Percentiles rank a stretch among this genome's conserved stretches.
Conservation (phyloP, 37 sponge, comb jelly and placozoan species). For the Mnemiopsis leidyi region DNA sequence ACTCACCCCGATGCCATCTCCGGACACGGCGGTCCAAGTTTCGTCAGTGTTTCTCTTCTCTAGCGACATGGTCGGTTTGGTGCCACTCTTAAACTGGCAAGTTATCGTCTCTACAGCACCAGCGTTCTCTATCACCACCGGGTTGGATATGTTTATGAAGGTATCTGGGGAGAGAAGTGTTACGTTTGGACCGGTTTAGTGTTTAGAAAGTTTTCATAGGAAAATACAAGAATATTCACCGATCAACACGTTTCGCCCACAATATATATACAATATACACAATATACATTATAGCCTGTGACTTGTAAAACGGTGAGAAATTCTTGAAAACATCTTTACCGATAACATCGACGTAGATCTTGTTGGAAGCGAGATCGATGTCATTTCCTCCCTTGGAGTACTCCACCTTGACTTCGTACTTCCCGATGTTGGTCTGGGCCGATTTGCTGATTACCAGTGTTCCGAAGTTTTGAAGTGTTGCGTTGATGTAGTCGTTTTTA, state of each 20-base stretch:
- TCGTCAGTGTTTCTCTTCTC: background rate
- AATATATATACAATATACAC: too few species aligned
- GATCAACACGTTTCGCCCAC: too few species aligned
- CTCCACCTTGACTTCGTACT: background rate
- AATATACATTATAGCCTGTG: too few species aligned
- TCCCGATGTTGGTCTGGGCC: background rate
- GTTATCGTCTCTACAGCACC: background rate
- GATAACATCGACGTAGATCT: constrained; percentile 26
- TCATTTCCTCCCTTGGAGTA: background rate
- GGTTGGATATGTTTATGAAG: constrained; percentile 14
- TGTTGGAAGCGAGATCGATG: background rate
- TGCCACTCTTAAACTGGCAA: background rate
- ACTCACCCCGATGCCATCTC: background rate
- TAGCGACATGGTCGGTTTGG: background rate
- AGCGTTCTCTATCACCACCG: background rate
- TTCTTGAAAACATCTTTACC: constrained; percentile 23
- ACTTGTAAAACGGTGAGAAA: background rate
- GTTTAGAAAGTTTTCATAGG: too few species aligned
- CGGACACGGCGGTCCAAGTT: background rate
- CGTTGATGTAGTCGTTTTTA: background rate
- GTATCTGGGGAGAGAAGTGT: background rate
- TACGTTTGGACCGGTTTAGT: too few species aligned
- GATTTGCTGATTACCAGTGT: background rate
- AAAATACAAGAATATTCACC: too few species aligned
- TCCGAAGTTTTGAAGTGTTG: background rate